phyloP scores from a whole-genome alignment of 2,888 invertebrate species.

The Eupithecia insigniata region DNA sequence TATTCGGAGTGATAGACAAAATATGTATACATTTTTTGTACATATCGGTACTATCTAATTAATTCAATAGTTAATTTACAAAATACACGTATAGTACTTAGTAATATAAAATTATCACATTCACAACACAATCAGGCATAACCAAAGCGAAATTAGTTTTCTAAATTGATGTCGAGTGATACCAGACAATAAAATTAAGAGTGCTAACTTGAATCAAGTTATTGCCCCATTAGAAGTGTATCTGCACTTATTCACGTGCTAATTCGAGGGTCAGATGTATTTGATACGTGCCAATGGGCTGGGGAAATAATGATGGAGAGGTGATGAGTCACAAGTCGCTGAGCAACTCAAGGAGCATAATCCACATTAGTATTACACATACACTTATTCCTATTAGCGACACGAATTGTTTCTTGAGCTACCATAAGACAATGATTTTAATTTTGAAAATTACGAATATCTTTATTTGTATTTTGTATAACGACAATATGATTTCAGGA shows the following conservation, averaged over 20 bases:
- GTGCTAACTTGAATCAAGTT: conserved; percentile 28
- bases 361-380: background rate
- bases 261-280: conserved; percentile 25
- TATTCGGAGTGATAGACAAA: background rate
- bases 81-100: background rate
- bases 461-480: background rate
- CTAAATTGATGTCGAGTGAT: background rate
- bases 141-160: background rate
- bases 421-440: background rate
- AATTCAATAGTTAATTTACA: background rate
- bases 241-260: conserved; percentile 23
- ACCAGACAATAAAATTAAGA: conserved; percentile 19
- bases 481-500: background rate
- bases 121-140: background rate
- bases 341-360: background rate
- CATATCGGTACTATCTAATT: background rate
- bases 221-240: conserved; percentile 21
- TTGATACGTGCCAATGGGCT: conserved; percentile 17
- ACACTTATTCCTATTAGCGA: background rate
- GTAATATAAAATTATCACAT: background rate
- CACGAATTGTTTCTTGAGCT: background rate
- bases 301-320: conserved; percentile 26
- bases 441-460: background rate
- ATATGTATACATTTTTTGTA: background rate
- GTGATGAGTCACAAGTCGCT: conserved; percentile 20